Evolutionary conservation across 2,797 vertebrate species (phyloP).

Genomic region (Danionella dracula): DNA sequence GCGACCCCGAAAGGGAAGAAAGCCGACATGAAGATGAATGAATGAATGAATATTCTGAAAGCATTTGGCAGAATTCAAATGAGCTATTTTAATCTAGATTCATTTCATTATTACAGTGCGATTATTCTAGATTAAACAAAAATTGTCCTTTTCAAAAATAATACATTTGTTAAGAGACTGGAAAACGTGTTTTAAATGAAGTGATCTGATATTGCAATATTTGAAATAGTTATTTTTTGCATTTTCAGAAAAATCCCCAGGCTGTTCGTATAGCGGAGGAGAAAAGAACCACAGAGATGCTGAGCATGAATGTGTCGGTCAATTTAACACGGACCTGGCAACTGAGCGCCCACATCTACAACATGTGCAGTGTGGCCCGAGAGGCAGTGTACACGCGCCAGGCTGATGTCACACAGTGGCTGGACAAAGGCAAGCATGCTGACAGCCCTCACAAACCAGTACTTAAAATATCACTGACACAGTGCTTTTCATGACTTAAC

Average conservation of each 20-base stretch:
- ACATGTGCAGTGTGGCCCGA: constrained; percentile 84
- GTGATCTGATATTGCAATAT: not conserved
- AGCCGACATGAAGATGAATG: too few relatives aligned
- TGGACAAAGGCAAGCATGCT: constrained; percentile 77
- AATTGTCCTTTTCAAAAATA: too few relatives aligned
- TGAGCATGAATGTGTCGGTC: constrained; percentile 83
- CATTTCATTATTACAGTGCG: too few relatives aligned
- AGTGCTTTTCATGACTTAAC: constrained; percentile 22
- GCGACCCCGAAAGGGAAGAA: too few relatives aligned
- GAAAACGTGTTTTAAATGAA: not conserved
- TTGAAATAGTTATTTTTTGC: not conserved
- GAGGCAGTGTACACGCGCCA: constrained; percentile 88
- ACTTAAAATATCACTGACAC: constrained; percentile 3
- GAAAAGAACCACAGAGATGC: constrained; percentile 74
- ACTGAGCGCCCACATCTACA: constrained; percentile 86
- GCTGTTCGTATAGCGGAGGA: constrained; percentile 88
- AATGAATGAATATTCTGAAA: too few relatives aligned
- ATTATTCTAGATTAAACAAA: too few relatives aligned
- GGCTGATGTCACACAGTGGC: constrained; percentile 86
- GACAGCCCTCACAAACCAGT: constrained; percentile 18
- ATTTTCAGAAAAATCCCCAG: constrained; percentile 84
- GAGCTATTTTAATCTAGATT: too few relatives aligned
- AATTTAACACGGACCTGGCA: constrained; percentile 85
- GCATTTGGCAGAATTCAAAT: too few relatives aligned
- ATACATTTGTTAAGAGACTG: not conserved